A percentile compares a stretch with the other conserved stretches of the same genome.
Evolutionary conservation across 2,797 vertebrate species (phyloP).

Genomic region (Lophotriccus pileatus): DNA sequence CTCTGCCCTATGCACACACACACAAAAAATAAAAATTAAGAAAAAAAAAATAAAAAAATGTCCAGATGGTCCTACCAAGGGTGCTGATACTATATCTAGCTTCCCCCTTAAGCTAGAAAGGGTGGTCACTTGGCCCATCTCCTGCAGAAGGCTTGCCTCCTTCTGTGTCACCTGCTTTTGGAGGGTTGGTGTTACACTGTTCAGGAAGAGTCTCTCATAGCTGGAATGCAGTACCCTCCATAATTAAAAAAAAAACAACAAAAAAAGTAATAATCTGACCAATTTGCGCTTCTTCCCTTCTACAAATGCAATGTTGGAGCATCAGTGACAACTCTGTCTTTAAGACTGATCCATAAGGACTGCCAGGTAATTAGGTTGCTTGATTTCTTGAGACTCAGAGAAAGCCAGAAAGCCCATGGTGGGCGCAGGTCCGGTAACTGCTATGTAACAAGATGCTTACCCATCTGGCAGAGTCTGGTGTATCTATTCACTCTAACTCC

Average conservation of each 20-base stretch:
- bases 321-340: neutral
- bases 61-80: neutral
- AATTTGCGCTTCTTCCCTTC: neutral
- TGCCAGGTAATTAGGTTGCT: neutral
- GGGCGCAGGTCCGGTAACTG: accelerated
- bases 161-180: neutral
- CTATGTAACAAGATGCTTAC: neutral
- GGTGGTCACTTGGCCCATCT: neutral
- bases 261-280: neutral
- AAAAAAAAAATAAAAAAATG: neutral
- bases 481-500: neutral
- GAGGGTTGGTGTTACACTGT: neutral
- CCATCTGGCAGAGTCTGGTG: neutral
- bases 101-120: neutral
- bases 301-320: neutral
- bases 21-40: too few species aligned
- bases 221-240: neutral
- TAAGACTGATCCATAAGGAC: neutral
- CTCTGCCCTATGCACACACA: neutral
- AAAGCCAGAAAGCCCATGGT: neutral
- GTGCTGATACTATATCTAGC: neutral
- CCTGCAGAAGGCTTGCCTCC: neutral
- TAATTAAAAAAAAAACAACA: too few species aligned
- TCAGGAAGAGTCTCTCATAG: neutral
- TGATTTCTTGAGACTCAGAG: neutral